These are phyloP conservation scores for Acrobasis consociella DNA, from an alignment of 2,888 invertebrate genomes.

Conservation along the genomic window DNA sequence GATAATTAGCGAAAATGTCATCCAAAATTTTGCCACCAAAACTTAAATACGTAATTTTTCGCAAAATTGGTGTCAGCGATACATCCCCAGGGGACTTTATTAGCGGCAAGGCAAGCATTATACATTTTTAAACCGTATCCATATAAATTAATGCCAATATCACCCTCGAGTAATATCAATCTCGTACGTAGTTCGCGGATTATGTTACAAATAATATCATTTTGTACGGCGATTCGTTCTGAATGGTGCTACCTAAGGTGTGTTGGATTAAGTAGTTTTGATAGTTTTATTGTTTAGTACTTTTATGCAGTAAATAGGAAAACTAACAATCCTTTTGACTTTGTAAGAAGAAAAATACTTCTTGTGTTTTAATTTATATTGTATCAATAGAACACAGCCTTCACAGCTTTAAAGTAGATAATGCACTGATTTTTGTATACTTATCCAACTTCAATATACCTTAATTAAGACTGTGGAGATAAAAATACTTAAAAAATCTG, in stretches of 20 bases:
- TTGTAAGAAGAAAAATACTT: no score
- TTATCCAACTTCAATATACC: no score
- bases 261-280: conserved; percentile 43
- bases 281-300: conserved; percentile 38
- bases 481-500: no score
- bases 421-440: no score
- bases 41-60: conserved; percentile 40
- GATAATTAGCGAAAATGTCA: conserved; percentile 10
- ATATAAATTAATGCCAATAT: conserved; percentile 82
- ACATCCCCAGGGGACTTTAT: conserved; percentile 74
- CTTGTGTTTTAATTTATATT: no score
- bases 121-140: conserved; percentile 83
- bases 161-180: conserved; percentile 81
- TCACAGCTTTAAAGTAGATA: no score
- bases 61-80: conserved; percentile 52
- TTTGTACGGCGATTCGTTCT: conserved; percentile 82
- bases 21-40: conserved; percentile 3
- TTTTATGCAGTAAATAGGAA: background rate
- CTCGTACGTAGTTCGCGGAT: conserved; percentile 80
- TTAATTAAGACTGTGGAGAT: no score
- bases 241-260: conserved; percentile 71
- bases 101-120: conserved; percentile 73
- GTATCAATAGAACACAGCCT: no score
- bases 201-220: conserved; percentile 82
- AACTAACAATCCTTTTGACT: no score